phyloP scores from a whole-genome alignment of 2,113 vertebrate species.

The Corvus cornix region DNA sequence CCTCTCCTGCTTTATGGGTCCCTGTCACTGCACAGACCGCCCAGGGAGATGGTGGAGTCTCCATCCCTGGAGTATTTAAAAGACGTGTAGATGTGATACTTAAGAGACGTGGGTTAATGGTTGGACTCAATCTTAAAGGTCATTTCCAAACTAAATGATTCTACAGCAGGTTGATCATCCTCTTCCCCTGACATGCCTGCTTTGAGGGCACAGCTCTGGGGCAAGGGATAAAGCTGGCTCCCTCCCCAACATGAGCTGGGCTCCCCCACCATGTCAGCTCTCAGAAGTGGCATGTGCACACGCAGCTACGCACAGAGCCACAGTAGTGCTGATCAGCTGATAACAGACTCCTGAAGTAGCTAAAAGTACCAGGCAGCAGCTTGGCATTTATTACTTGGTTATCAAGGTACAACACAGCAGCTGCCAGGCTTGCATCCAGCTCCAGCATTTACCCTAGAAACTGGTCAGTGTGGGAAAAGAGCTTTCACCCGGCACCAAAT shows the following conservation, averaged over 20 bases:
- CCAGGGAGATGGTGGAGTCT: neutral
- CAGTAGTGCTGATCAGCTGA: rapidly evolving
- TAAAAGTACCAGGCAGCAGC: neutral
- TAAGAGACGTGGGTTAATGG: neutral
- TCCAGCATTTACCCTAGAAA: neutral
- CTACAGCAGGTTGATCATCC: too few species aligned
- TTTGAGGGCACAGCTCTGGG: neutral
- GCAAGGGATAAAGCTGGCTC: neutral
- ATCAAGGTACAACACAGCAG: neutral
- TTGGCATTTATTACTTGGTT: neutral
- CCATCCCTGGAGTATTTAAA: neutral
- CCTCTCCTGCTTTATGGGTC: neutral
- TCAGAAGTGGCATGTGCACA: rapidly evolving
- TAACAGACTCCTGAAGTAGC: neutral
- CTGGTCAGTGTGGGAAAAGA: neutral
- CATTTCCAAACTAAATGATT: neutral
- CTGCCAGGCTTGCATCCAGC: neutral
- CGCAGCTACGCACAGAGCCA: neutral
- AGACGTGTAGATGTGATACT: rapidly evolving
- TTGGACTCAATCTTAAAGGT: neutral
- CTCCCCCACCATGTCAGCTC: neutral
- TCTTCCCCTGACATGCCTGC: rapidly evolving
- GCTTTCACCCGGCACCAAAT: neutral
- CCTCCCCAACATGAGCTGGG: rapidly evolving
- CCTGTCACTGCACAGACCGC: neutral